Base-by-base conservation (phyloP, 1,140 invertebrate genomes). In the Philaenus spumarius region DNA sequence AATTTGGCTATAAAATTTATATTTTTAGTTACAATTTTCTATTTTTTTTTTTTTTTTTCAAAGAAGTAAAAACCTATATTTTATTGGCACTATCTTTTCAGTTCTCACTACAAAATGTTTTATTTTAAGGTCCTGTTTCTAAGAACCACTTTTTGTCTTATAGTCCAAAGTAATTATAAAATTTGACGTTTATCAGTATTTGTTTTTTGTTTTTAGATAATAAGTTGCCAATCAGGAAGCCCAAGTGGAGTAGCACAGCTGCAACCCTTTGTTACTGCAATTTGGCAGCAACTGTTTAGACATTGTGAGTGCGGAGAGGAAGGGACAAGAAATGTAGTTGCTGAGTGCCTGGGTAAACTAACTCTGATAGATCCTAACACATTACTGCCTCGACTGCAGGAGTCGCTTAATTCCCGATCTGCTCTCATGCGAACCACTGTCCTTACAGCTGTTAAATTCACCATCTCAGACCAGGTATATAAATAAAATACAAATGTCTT, bases 361-460 rank as follows among this genome's bases (percentile, higher is more conserved):
- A 97, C 95, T 14, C 77, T 98, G n/a, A 87, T 98, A 40, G 93
- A 98, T 74, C 95, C 95, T 0, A 78, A 80, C 39, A 83, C 82
- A 54, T 75, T 95, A 35, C 69, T 95, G 61, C 90, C 91, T 2
- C 81, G 84, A 67, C 72, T 93, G 15, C 87, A 90, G 68, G 80
- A 83, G 64, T 90, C 90, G 23, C 71, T 95, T 19, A 79, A 81
- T 22, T 89, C 86, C 0, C 76, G 82, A 0, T 94, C 93, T 15
- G 83, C 91, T 1, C 80, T 95, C 5, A 93, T 95, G 75, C 82
- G 95, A 68, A 95, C 93, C 1, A 98, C 96, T 1, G 92, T 96
- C n/a, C 92, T 98, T 0, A 98, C 95, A 14, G 95, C 96, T 39
- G 89, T 99, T 52, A 98, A 98, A 73, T 98, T 97, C 68, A 97